phyloP scores from a whole-genome alignment of 35 echinoderm and acorn worm genomes.

The Ophiothrix spiculata region DNA sequence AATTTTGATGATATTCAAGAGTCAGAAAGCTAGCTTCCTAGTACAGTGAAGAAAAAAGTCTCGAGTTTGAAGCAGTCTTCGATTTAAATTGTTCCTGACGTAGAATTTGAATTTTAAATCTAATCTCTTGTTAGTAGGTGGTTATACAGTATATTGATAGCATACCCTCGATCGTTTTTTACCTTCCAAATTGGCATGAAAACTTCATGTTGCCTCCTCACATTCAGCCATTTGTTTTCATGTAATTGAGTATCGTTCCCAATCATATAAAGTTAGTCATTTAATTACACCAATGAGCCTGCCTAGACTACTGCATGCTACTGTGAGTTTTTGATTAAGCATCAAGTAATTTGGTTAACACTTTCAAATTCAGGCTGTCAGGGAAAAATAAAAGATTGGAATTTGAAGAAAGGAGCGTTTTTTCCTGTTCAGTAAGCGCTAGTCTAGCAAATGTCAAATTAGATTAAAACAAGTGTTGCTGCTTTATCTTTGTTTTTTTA shows the following conservation, averaged over 20 bases:
- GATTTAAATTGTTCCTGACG: neutral
- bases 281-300: neutral
- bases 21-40: too few relatives aligned
- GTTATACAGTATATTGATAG: neutral
- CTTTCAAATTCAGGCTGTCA: neutral
- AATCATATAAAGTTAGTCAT: neutral
- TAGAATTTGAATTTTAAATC: constrained; percentile 1
- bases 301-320: neutral
- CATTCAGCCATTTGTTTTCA: neutral
- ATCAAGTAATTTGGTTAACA: neutral
- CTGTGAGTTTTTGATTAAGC: neutral
- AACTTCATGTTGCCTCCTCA: neutral
- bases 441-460: neutral
- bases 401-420: neutral
- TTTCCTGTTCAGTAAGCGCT: neutral
- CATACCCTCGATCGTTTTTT: neutral
- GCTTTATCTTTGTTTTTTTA: neutral
- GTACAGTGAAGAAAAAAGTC: too few relatives aligned
- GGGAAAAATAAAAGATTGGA: neutral
- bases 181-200: neutral
- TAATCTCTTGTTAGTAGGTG: constrained; percentile 1
- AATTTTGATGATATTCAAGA: neutral
- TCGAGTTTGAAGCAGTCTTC: neutral
- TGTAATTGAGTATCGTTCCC: neutral
- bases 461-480: neutral